Evolutionary conservation across 1,140 invertebrate genomes (phyloP), one percentile per base, ranked within the genome.

Genomic region (Diabrotica undecimpunctata): DNA sequence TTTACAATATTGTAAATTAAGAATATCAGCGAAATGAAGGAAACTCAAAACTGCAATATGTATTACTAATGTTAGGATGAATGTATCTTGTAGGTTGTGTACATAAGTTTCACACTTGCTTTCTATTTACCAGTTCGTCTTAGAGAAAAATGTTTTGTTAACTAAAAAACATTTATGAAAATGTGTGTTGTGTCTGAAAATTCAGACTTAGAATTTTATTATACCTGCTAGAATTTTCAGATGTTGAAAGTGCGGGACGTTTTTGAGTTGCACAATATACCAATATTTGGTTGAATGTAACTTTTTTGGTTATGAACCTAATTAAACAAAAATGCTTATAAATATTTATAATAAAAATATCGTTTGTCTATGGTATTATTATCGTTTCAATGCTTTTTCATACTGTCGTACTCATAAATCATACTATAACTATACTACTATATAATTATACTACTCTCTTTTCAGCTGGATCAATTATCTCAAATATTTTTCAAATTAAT

Each of bases 51-150:
- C 41, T 69, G 66, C 61, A 72, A 70, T 72, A 70, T 68, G 64
- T 70, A 70, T 69, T 69, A 68, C 56, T 72, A 70, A 64, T 69
- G 46, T 67, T 70, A 72, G 66, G 55, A 67, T 65, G 54, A 55
- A 65, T 52, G 55, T 65, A 59, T 65, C 38, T 41, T 37, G 51
- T 54, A 61, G 54, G 41, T 65, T 37, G 41, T 66, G 62, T 67
- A 67, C 62, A 65, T 54, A 61, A 14, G 7, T 53, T 54, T 14
- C 35, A 7, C 39, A 35, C 41, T 61, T 14, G 41, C 41, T 46
- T 46, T 46, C 12, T 46, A 61, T 61, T 12, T 61, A 14, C 41
- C n/a, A 46, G 41, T 46, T 46, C 46, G 14, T 50, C 13, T 61
- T 53, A 25, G 13, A 9, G n/a, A 46, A 61, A 25, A 50, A 12